Base-by-base conservation (phyloP, 2,888 invertebrate species). In the Patella depressa region DNA sequence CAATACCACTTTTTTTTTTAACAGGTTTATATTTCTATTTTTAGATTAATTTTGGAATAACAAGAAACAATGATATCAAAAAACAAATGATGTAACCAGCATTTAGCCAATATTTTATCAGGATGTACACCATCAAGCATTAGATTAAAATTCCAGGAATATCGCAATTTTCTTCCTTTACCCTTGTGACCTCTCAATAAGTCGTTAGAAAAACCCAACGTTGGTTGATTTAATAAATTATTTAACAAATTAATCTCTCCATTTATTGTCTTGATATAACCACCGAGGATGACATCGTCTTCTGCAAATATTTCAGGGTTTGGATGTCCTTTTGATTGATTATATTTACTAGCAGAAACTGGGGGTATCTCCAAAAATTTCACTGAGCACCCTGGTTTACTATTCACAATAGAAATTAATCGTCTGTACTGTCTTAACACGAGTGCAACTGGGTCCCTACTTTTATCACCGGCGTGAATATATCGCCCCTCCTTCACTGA, bases 21-120 rank as follows among this genome's bases (percentile, higher is more conserved):
- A 0, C 34, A 45, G 34, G 34, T 45, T 7, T 45, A 45, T 5
- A 45, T 45, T 45, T 45, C 34, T 45, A 5, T 45, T 45, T 45
- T 45, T 45, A 45, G 34, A 45, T 59, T 59, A 59, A n/a, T 19
- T n/a, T 17, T 59, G n/a, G 59, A 59, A 12, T 59, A 59, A 3
- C 59, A 59, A 59, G 59, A 59, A n/a, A 59, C 59, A n/a, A 59
- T n/a, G 19, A 59, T 59, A n/a, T 59, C 59, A n/a, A 17, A n/a
- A n/a, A n/a, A 19, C 19, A 59, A 59, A 15, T 59, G 19, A n/a
- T 19, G 14, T 59, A 59, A 59, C 59, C 19, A 59, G 59, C n/a
- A 17, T 59, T 59, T 59, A 59, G 59, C 17, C 19, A 59, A 59
- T n/a, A 19, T 59, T 9, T 9, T 19, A 9, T n/a, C 59, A 5